These are phyloP conservation scores for Eugnorisma glareosa DNA, from an alignment of 2,888 invertebrate species.

Conservation along the genomic window DNA sequence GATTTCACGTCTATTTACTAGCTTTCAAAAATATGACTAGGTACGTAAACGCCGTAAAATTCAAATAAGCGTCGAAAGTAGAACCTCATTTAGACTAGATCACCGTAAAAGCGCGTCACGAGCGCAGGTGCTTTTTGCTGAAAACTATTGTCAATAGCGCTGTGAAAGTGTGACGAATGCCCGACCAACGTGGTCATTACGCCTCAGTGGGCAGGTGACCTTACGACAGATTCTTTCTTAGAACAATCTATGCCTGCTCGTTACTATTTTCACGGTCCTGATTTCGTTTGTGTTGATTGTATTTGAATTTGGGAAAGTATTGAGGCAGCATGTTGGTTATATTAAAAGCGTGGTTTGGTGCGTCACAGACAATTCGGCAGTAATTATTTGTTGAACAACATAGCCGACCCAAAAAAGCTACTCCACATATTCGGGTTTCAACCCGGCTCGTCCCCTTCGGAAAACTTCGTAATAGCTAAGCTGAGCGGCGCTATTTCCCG, in stretches of 20 bases:
- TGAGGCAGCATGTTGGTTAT: background rate
- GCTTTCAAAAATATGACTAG: conserved; percentile 9
- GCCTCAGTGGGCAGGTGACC: conserved; percentile 56
- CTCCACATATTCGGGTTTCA: background rate
- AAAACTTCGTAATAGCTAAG: background rate
- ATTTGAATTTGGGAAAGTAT: conserved; percentile 43
- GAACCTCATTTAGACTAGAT: conserved; percentile 36
- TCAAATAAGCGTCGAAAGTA: conserved; percentile 31
- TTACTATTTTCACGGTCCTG: conserved; percentile 36
- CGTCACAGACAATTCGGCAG: background rate
- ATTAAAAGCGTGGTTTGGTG: background rate
- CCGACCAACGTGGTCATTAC: conserved; percentile 42
- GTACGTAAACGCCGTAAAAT: conserved; percentile 7
- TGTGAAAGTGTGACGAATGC: conserved; percentile 66
- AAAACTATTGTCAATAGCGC: conserved; percentile 45
- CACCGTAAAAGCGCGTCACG: conserved; percentile 30
- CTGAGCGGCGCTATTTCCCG: background rate
- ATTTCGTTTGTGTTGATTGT: conserved; percentile 22
- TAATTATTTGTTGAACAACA: background rate
- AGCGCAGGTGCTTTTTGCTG: conserved; percentile 56
- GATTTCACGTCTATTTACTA: background rate
- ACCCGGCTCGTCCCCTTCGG: background rate
- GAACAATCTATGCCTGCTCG: conserved; percentile 32
- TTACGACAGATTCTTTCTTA: conserved; percentile 51
- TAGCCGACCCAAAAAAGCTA: background rate